These are phyloP conservation scores for Panagrolaimus sp. DNA, from an alignment of 1,140 invertebrate species.

Conservation along the genomic window DNA sequence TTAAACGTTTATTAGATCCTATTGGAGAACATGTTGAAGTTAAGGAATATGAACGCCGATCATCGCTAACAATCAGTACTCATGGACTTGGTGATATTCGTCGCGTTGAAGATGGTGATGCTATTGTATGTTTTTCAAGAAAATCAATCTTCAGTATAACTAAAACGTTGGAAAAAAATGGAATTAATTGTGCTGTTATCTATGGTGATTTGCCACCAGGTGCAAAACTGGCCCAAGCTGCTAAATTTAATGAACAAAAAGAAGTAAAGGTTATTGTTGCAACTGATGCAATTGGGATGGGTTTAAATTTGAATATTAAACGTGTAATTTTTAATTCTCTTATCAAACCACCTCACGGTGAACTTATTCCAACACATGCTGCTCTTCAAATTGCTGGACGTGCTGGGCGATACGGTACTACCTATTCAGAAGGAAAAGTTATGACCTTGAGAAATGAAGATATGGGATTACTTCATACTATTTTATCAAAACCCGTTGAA, in stretches of 20 bases:
- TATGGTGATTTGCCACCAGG: conserved; percentile 66
- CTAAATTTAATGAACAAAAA: conserved; percentile 91
- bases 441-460: conserved; percentile 82
- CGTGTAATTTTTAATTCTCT: conserved; percentile 87
- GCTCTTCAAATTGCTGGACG: conserved; percentile 92
- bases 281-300: conserved; percentile 99
- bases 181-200: conserved; percentile 89
- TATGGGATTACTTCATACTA: conserved; percentile 68
- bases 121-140: conserved; percentile 83
- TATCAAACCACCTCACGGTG: conserved; percentile 78
- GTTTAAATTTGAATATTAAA: conserved; percentile 75
- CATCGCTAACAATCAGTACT: conserved; percentile 73
- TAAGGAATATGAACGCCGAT: conserved; percentile 79
- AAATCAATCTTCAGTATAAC: conserved; percentile 33
- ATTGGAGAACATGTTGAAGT: conserved; percentile 87
- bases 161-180: conserved; percentile 65
- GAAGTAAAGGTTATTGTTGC: conserved; percentile 95
- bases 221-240: conserved; percentile 88
- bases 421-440: conserved; percentile 72
- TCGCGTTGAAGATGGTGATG: conserved; percentile 76
- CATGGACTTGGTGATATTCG: conserved; percentile 65
- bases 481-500: conserved; percentile 40
- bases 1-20: conserved; percentile 73
- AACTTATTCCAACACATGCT: conserved; percentile 79
- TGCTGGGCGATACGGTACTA: conserved; percentile 83